These are phyloP conservation scores for Thysanoteuthis rhombus DNA, from an alignment of 2,888 invertebrate species.

Conservation along the genomic window DNA sequence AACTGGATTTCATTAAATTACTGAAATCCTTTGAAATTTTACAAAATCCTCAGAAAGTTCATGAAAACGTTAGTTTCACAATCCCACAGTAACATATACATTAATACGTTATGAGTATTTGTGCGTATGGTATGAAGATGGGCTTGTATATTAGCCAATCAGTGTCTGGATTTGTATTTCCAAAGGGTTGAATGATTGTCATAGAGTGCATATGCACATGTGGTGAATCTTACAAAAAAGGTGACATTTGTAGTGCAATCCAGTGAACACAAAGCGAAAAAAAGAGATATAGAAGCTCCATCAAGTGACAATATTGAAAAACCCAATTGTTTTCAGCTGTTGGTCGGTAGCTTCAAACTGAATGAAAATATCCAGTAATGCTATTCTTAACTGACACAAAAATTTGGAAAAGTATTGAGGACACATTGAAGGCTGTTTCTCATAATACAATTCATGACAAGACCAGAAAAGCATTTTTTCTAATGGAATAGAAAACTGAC, in stretches of 20 bases:
- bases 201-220: background rate
- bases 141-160: background rate
- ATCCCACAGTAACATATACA: too few relatives aligned
- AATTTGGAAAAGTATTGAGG: background rate
- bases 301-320: conserved; percentile 12
- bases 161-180: background rate
- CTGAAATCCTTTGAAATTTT: too few relatives aligned
- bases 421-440: background rate
- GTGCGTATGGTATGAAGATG: background rate
- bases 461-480: background rate
- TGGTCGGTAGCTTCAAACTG: background rate
- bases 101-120: too few relatives aligned
- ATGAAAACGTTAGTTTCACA: too few relatives aligned
- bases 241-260: background rate
- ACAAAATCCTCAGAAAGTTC: too few relatives aligned
- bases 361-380: background rate
- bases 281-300: background rate
- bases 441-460: background rate
- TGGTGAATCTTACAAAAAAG: background rate
- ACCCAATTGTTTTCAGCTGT: background rate
- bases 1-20: too few relatives aligned
- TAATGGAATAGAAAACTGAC: background rate
- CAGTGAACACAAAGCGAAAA: background rate
- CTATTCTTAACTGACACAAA: background rate
- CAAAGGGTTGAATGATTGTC: background rate